These are phyloP conservation scores for Apomyelois bistriatella DNA, from an alignment of 2,888 invertebrate genomes.

Conservation along the genomic window DNA sequence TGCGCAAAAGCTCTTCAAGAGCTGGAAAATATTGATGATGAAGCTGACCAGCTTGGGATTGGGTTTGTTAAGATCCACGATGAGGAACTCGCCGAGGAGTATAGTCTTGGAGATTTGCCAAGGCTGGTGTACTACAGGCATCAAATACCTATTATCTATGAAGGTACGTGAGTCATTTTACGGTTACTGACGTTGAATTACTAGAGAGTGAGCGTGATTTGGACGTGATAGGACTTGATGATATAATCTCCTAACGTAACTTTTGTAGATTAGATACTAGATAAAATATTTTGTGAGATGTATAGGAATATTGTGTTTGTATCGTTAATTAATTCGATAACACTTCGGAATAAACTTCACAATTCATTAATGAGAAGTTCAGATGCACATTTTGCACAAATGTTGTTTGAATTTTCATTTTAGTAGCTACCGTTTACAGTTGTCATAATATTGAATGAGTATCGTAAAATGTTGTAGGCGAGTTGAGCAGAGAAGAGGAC, in stretches of 20 bases:
- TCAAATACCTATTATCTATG: slow-evolving; percentile 96
- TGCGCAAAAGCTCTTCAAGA: slow-evolving; percentile 94
- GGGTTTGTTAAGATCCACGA: slow-evolving; percentile 97
- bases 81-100: slow-evolving; percentile 93
- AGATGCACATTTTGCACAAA: too few relatives aligned
- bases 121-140: slow-evolving; percentile 95
- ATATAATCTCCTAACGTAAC: background rate
- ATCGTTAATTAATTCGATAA: background rate
- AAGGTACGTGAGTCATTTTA: slow-evolving; percentile 83
- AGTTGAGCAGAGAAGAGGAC: slow-evolving; percentile 93
- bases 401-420: background rate
- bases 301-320: background rate
- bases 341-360: background rate
- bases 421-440: background rate
- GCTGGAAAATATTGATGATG: slow-evolving; percentile 96
- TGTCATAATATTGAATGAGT: background rate
- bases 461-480: slow-evolving; percentile 74
- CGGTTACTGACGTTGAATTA: slow-evolving; percentile 43
- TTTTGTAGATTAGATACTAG: too few relatives aligned
- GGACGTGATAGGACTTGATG: slow-evolving; percentile 26
- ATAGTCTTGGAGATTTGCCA: slow-evolving; percentile 93
- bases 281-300: background rate
- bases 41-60: slow-evolving; percentile 95
- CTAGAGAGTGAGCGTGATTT: slow-evolving; percentile 33
- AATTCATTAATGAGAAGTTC: too few relatives aligned